Base-by-base conservation (phyloP, 2,797 vertebrate genomes). In the Lithobates sylvaticus region DNA sequence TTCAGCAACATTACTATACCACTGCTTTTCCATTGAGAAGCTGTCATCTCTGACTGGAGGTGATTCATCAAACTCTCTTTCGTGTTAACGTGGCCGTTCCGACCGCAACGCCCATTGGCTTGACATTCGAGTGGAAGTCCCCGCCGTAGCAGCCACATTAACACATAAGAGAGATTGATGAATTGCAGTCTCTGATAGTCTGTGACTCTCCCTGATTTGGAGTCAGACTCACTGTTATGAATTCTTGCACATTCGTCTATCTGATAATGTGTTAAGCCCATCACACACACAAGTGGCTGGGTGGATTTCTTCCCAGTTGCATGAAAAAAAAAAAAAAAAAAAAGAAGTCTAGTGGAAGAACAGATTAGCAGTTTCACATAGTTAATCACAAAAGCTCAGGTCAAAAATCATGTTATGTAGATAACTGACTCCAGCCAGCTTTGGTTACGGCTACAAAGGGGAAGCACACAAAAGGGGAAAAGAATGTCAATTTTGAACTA, bases 371-470 rank as follows among this genome's bases (percentile, higher is more conserved):
- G 83, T 87, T 87, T 87, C 81, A 83, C 85, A 91, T 91, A 83
- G 80, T 90, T 92, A 89, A 92, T 91, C 90, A 90, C 89, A 90
- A 80, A 88, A 89, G 90, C 89, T 88, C 88, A 91, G 92, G 92
- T 91, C 91, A 92, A 92, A 93, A 94, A 92, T 94, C 93, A 93
- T 88, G 85, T 89, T 89, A 88, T 85, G 76, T 86, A 92, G 90
- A 92, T 91, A 91, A 65, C 84, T 83, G 92, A 93, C 91, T 93
- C 89, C 90, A 81, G 89, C 83, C 88, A 92, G 89, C 91, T 91
- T 92, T 89, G 90, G 90, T 91, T 91, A 91, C 90, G 90, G 89
- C 89, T 84, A 84, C 87, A 89, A 90, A 90, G 84, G 91, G 81
- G 89, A 90, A 90, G 89, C 75, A 91, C 89, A 86, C 90, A 85